phyloP scores from a whole-genome alignment of 2,113 vertebrate species.

The Eubucco bourcierii region DNA sequence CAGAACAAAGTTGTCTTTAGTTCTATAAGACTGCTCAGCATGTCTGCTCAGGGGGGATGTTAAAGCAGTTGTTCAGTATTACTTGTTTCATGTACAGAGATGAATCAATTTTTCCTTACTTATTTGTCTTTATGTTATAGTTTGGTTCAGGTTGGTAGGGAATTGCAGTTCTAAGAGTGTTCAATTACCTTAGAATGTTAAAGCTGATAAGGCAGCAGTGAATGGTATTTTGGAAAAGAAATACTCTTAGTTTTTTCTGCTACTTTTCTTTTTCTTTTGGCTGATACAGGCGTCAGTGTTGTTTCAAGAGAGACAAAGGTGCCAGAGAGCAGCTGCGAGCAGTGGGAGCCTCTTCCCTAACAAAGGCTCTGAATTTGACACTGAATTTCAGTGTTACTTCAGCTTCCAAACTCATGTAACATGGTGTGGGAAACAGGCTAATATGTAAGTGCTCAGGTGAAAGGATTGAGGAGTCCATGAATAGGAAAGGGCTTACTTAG shows the following conservation, averaged over 20 bases:
- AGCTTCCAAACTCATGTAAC: not conserved
- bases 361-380: not conserved
- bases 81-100: not conserved
- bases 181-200: not conserved
- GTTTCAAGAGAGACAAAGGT: not conserved
- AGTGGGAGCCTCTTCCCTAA: not conserved
- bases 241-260: not conserved
- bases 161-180: not conserved
- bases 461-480: not conserved
- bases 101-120: not conserved
- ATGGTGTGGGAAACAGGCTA: not conserved
- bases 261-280: not conserved
- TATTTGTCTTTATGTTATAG: not conserved
- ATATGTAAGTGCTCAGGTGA: not conserved
- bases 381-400: not conserved
- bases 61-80: not conserved
- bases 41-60: not conserved
- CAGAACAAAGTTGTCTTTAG: not conserved
- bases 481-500: not conserved
- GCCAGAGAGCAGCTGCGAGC: not conserved
- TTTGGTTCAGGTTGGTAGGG: not conserved
- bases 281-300: not conserved
- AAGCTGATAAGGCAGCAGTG: not conserved
- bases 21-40: not conserved
- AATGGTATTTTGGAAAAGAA: not conserved